Evolutionary conservation across 2,113 vertebrate species (phyloP).

Genomic region (Platanista minor): DNA sequence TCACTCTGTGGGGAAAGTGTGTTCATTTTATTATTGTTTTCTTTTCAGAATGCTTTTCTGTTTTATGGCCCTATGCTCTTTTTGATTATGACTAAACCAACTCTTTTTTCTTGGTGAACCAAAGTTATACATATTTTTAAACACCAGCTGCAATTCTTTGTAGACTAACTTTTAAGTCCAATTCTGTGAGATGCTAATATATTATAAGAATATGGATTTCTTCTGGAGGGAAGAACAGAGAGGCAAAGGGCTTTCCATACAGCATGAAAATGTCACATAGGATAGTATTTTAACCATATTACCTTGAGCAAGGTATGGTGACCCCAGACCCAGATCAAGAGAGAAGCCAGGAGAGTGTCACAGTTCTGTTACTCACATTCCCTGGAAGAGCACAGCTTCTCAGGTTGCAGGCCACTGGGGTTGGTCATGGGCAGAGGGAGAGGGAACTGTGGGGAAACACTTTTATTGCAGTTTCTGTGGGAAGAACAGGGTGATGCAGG

Average conservation of each 20-base stretch:
- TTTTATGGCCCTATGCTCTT: slow-evolving; percentile 5
- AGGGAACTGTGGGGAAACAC: not conserved
- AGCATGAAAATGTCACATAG: not conserved
- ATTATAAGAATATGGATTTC: not conserved
- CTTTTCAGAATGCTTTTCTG: not conserved
- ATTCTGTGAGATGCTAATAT: not conserved
- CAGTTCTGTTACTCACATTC: not conserved
- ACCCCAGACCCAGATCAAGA: not conserved
- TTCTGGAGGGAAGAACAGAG: not conserved
- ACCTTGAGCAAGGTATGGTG: not conserved
- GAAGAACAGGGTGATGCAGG: not conserved
- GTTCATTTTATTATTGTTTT: not conserved
- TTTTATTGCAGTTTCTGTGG: not conserved
- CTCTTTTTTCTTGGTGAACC: not conserved
- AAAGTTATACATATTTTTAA: not conserved
- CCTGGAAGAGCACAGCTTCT: not conserved
- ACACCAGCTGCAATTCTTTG: not conserved
- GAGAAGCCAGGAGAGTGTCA: not conserved
- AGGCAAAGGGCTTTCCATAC: not conserved
- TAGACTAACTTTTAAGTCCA: not conserved
- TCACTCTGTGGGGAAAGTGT: not conserved
- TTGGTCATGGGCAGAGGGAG: not conserved
- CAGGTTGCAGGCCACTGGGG: not conserved
- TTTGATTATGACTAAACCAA: not conserved
- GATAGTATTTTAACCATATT: not conserved